Percentiles rank a stretch among this genome's conserved stretches.
phyloP scores from a whole-genome alignment of 2,888 invertebrate species.

The Synergus gifuensis region DNA sequence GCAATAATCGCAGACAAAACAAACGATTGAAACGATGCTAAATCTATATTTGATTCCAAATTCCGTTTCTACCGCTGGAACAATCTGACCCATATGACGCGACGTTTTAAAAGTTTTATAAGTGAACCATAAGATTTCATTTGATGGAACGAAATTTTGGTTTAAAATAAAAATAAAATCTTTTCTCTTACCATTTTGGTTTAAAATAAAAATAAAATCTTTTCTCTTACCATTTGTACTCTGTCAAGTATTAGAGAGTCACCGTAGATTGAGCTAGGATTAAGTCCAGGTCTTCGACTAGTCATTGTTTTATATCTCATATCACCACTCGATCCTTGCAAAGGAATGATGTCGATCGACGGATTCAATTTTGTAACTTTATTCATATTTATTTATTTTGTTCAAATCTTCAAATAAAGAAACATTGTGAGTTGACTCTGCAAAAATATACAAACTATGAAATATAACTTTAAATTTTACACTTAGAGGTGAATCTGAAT shows the following conservation, averaged over 20 bases:
- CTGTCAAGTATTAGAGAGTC: constrained; percentile 79
- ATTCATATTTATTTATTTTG: constrained; percentile 63
- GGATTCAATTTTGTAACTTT: constrained; percentile 71
- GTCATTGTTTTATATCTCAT: constrained; percentile 60
- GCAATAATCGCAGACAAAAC: neutral
- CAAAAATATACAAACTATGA: neutral
- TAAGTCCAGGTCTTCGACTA: constrained; percentile 52
- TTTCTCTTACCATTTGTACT: constrained; percentile 78
- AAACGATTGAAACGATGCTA: too few species aligned
- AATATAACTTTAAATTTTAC: too few species aligned
- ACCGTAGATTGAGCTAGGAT: constrained; percentile 51
- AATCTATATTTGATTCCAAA: too few species aligned
- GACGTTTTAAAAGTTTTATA: too few species aligned
- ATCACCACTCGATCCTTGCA: constrained; percentile 72
- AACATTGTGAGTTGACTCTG: neutral
- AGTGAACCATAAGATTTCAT: too few species aligned
- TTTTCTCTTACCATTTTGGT: constrained; percentile 75
- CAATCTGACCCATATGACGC: too few species aligned
- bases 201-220: neutral
- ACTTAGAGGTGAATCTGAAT: too few species aligned
- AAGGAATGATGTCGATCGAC: constrained; percentile 75
- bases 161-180: constrained; percentile 1
- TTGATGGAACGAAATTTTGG: neutral
- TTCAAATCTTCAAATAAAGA: constrained; percentile 3
- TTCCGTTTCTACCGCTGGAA: too few species aligned